A percentile compares a stretch with the other conserved stretches of the same genome.
These are phyloP conservation scores for honey bee (Apis mellifera) DNA, from an alignment of 1,140 invertebrate species.

Conservation along the genomic window Amel_HAv3.1 CM009934.2:13011001-13011500, in stretches of 20 bases:
- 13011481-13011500: too few species aligned
- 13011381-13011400: too few species aligned
- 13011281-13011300: too few species aligned
- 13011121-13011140: conserved; percentile 46
- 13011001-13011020: conserved; percentile 76
- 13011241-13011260: conserved; percentile 51
- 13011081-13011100: conserved; percentile 77
- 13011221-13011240: conserved; percentile 58
- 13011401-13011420: too few species aligned
- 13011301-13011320: too few species aligned
- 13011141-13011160: conserved; percentile 64
- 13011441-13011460: too few species aligned
- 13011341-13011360: too few species aligned
- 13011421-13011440: too few species aligned
- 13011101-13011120: conserved; percentile 70
- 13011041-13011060: conserved; percentile 69
- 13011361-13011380: too few species aligned
- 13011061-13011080: conserved; percentile 77
- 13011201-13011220: conserved; percentile 63
- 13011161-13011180: conserved; percentile 76
- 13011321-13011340: too few species aligned
- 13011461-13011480: too few species aligned
- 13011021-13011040: conserved; percentile 78
- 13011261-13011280: conserved; percentile 56
- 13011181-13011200: conserved; percentile 74